Conservation (phyloP, 1,140 invertebrate genomes). For the Drosophila auraria region DNA sequence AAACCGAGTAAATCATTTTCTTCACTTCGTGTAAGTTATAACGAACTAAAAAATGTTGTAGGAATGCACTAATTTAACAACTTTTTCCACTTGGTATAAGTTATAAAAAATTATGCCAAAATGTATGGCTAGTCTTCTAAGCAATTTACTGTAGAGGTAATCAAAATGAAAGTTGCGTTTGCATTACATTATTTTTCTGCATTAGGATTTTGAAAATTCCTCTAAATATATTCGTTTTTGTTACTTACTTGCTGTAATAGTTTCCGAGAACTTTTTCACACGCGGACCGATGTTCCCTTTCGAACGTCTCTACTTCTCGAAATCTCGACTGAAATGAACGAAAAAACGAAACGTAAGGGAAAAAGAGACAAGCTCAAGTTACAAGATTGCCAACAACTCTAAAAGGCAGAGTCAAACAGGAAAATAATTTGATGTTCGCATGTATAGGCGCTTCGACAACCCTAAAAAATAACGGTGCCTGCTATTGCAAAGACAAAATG, state of each 20-base stretch:
- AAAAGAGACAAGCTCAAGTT: background rate
- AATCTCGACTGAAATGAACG: background rate
- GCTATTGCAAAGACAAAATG: slow-evolving; percentile 9
- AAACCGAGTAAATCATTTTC: too few species aligned
- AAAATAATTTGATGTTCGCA: background rate
- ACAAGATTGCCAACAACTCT: slow-evolving; percentile 1
- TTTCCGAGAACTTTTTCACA: background rate
- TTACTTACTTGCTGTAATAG: background rate
- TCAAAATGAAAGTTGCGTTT: background rate
- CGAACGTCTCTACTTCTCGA: background rate
- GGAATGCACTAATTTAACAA: too few species aligned
- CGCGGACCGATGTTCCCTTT: too few species aligned
- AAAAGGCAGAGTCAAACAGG: too few species aligned
- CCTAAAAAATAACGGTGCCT: slow-evolving; percentile 45
- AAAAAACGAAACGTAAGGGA: background rate
- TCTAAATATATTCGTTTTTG: background rate
- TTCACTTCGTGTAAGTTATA: too few species aligned
- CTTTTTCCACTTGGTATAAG: too few species aligned
- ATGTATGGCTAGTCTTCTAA: too few species aligned
- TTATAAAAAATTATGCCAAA: too few species aligned
- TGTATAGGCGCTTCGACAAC: slow-evolving; percentile 10
- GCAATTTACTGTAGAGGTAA: too few species aligned
- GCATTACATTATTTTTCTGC: background rate
- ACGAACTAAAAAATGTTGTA: too few species aligned
- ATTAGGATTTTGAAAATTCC: background rate